Conservation (phyloP, 2,113 vertebrate species). For the Tricholaema leucomelas region DNA sequence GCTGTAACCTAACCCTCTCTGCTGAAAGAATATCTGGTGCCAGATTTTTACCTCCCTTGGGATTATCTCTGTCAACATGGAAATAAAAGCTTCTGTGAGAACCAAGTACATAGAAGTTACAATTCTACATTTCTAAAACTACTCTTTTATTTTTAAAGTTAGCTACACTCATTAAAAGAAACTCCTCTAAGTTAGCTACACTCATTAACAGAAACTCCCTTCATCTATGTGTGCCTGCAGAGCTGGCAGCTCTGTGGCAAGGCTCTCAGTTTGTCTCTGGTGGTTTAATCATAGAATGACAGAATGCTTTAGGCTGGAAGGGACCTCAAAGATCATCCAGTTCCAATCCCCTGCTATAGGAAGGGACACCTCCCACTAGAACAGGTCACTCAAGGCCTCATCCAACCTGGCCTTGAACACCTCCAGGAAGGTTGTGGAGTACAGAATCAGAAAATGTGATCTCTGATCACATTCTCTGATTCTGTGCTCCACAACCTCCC, state of each 20-base stretch:
- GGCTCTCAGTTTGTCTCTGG: background rate
- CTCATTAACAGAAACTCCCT: background rate
- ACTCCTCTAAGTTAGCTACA: background rate
- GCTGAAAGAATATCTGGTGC: background rate
- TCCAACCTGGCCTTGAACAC: no score
- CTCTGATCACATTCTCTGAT: no score
- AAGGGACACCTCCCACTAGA: no score
- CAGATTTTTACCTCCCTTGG: background rate
- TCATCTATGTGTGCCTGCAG: background rate
- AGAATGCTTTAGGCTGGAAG: no score
- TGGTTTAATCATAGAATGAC: no score
- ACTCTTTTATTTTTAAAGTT: background rate
- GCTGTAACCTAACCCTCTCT: background rate
- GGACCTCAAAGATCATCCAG: no score
- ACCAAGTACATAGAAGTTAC: background rate
- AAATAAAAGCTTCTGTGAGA: conserved; percentile 10
- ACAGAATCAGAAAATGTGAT: no score
- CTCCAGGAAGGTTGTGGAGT: no score
- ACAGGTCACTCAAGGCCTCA: no score
- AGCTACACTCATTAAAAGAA: background rate
- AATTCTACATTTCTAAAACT: background rate
- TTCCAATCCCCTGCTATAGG: no score
- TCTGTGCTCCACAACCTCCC: no score
- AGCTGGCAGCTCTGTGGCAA: background rate
- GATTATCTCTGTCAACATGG: background rate